phyloP scores from a whole-genome alignment of 2,888 invertebrate species.

The Mongoloraphidia duomilia region DNA sequence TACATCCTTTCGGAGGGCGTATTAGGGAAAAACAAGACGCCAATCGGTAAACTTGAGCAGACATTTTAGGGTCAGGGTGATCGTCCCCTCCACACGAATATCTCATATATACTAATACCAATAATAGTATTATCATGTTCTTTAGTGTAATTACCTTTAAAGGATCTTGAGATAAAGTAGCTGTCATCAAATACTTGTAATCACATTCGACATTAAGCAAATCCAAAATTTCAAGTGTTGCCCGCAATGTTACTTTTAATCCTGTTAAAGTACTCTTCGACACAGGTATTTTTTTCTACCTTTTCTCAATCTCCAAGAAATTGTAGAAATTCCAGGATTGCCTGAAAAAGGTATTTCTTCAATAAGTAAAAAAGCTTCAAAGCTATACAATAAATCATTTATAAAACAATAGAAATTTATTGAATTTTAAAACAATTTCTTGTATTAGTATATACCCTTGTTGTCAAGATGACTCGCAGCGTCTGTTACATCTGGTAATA shows the following conservation, averaged over 20 bases:
- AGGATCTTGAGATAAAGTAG: conserved; percentile 1
- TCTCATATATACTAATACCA: too few species aligned
- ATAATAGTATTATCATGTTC: too few species aligned
- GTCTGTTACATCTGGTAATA: too few species aligned
- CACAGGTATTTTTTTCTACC: not conserved
- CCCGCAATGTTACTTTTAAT: conserved; percentile 1
- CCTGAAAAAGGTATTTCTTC: too few species aligned
- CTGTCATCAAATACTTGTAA: conserved; percentile 3
- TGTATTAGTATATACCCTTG: too few species aligned
- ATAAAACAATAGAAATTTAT: too few species aligned
- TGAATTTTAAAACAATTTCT: too few species aligned
- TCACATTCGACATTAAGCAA: not conserved
- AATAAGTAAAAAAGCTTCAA: not conserved
- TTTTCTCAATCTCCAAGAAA: conserved; percentile 1
- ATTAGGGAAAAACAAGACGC: not conserved
- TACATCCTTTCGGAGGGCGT: not conserved
- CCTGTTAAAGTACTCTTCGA: not conserved
- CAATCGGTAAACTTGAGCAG: not conserved
- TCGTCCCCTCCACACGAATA: not conserved
- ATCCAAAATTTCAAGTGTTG: not conserved
- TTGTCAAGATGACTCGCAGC: too few species aligned
- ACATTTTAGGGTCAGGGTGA: conserved; percentile 3
- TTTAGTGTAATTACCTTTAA: not conserved
- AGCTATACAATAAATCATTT: too few species aligned
- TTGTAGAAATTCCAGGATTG: not conserved